Evolutionary conservation across 2,888 invertebrate genomes (phyloP), one percentile per base, ranked within the genome.

Genomic region (Platycheirus rosarum): DNA sequence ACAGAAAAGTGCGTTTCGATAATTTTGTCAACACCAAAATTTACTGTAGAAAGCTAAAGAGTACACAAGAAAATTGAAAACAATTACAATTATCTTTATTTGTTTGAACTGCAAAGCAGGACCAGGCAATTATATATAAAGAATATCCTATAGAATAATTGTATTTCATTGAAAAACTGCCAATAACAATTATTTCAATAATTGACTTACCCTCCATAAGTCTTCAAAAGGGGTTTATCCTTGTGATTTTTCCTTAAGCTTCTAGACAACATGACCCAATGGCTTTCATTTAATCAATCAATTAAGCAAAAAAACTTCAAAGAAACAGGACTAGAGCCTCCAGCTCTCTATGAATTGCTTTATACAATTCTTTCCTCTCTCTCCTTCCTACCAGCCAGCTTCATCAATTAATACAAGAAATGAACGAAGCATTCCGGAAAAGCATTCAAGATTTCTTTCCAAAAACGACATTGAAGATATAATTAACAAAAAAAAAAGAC

Each of bases 261-360:
- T 23, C n/a, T 46, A 2, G 11, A 35, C 35, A 35, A 35, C 35
- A 13, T 13, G 4, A 13, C 13, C 13, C 9, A 5, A 11, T 11
- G 9, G 13, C 9, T n/a, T 20, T 57, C 26, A 13, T 46, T 18
- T 55, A 44, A 18, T 26, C 32, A 37, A 73, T 46, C 53, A 63
- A 63, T 63, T 73, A 63, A 35, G 63, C 44, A 51, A 29, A 26
- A 60, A 14, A 35, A 40, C 73, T 55, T 73, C 65, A 55, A 73
- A 73, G 65, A 23, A 53, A 11, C 20, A 40, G 9, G 57, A 14
- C 18, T 26, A 46, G 11, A 13, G 62, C 62, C 70, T 51, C 32
- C 20, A 62, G 62, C 62, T 51, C 23, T 53, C 62, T 32, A 51
- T 35, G 48, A 26, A 55, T 55, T 44, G 29, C 42, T 32, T 32